These are phyloP conservation scores for Leptopilina myrica DNA, from an alignment of 2,888 invertebrate genomes.

Conservation along the genomic window DNA sequence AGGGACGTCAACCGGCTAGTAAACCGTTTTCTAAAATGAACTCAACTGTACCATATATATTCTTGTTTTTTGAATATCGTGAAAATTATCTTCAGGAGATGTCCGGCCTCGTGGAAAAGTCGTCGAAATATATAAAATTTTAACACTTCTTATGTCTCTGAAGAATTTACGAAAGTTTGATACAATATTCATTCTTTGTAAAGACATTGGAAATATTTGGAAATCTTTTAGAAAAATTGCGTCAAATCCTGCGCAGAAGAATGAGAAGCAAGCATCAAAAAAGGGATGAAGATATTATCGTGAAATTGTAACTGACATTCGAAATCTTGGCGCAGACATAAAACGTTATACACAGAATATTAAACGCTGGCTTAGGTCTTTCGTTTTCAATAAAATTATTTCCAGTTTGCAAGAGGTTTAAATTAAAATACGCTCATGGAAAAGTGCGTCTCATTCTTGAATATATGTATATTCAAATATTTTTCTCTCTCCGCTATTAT, in stretches of 20 bases:
- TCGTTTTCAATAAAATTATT: conserved; percentile 35
- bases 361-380: conserved; percentile 31
- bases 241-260: background rate
- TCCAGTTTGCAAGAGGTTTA: conserved; percentile 20
- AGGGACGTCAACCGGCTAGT: conserved; percentile 54
- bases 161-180: too few relatives aligned
- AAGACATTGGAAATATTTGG: too few relatives aligned
- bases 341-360: conserved; percentile 34
- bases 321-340: conserved; percentile 45
- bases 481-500: too few relatives aligned
- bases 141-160: too few relatives aligned
- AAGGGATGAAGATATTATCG: conserved; percentile 46
- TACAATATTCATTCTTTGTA: too few relatives aligned
- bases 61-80: conserved; percentile 54
- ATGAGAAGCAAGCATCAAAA: background rate
- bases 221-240: too few relatives aligned
- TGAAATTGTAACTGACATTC: conserved; percentile 62
- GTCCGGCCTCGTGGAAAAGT: conserved; percentile 62
- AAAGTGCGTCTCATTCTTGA: background rate
- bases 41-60: conserved; percentile 59
- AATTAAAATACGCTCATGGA: conserved; percentile 11
- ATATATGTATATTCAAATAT: too few relatives aligned
- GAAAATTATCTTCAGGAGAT: conserved; percentile 54
- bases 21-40: conserved; percentile 60
- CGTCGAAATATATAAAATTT: too few relatives aligned